Base-by-base conservation (phyloP, 2,113 vertebrate genomes). In the Pachypanchax playfairii region DNA sequence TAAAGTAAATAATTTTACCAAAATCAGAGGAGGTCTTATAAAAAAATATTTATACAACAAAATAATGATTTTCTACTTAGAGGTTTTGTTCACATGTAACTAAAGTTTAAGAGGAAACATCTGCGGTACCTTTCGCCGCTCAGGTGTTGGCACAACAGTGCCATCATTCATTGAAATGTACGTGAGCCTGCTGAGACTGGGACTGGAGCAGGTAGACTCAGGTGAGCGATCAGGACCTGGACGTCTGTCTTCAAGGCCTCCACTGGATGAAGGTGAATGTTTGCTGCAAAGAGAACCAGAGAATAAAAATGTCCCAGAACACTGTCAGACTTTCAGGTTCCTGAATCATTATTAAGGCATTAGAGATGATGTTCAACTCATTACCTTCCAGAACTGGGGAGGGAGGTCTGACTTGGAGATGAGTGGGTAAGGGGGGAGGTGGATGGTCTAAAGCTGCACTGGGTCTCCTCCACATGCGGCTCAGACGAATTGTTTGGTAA, bases 341-440 rank as follows among this genome's bases (percentile, higher is more conserved):
- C 36, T 17, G 35, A 36, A 36, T 1, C 4, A 36, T 4, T 14
- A 12, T 35, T 7, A 29, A 4, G 7, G 28, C 7, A 29, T 29
- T 29, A 7, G 28, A 5, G 28, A 29, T 29, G 7, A 29, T 20
- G 11, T 21, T 43, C 10, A 43, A 21, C 20, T 8, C 41, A 20
- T 43, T 87, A 92, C 92, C 89, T 13, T 4, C 91, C 77, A 63
- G 56, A 70, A 53, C 55, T 91, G 0, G 80, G 83, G 73, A 93
- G 63, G 36, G 94, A 94, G 33, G 85, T 79, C 39, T 97, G 95
- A 82, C 95, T 96, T 33, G 97, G 96, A 63, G 97, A 98, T 42
- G 97, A 99, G 84, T 98, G 97, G 57, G 91, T 98, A 18, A 98
- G 88, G 12, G 96, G 96, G 57, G 93, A 94, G 22, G 94, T 94